These are phyloP conservation scores for Lordiphosa stackelbergi DNA, from an alignment of 1,140 invertebrate genomes.

Conservation along the genomic window DNA sequence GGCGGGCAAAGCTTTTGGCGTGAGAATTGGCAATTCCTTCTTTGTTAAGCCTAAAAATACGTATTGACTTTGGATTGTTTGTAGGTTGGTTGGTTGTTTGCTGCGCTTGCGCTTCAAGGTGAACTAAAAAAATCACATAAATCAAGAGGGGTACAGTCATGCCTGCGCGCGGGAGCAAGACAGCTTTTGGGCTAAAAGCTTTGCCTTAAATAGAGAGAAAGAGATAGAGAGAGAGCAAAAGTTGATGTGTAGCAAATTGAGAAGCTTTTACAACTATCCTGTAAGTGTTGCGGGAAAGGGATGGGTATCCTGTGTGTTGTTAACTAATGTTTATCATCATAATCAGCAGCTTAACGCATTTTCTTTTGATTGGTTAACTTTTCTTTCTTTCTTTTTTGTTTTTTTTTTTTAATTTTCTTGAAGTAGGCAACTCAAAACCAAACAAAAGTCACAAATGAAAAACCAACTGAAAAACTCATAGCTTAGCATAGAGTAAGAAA, in stretches of 20 bases:
- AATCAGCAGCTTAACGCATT: conserved; percentile 20
- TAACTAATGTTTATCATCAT: conserved; percentile 76
- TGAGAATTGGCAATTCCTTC: conserved; percentile 26
- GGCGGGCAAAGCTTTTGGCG: conserved; percentile 52
- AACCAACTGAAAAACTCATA: conserved; percentile 47
- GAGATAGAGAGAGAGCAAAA: conserved; percentile 9
- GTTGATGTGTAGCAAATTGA: conserved; percentile 27
- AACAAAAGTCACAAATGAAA: conserved; percentile 45
- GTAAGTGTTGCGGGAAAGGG: not conserved
- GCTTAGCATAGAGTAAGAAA: conserved; percentile 44
- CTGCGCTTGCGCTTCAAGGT: conserved; percentile 45
- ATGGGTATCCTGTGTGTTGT: conserved; percentile 11
- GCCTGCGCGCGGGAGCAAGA: conserved; percentile 26
- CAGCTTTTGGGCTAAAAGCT: conserved; percentile 40
- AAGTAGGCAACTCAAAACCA: conserved; percentile 52
- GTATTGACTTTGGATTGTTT: conserved; percentile 77
- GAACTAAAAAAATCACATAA: conserved; percentile 41
- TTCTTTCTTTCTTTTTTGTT: no score
- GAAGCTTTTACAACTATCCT: conserved; percentile 59
- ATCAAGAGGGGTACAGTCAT: conserved; percentile 18
- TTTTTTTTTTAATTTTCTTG: no score
- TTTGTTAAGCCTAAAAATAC: conserved; percentile 76
- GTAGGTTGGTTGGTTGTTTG: conserved; percentile 39
- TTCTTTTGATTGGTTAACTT: conserved; percentile 5
- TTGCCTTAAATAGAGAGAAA: conserved; percentile 20